Percentiles rank a stretch among this genome's conserved stretches.
These are phyloP conservation scores for Caenorhabditis sinica DNA, from an alignment of 2,888 invertebrate genomes.

Conservation along the genomic window DNA sequence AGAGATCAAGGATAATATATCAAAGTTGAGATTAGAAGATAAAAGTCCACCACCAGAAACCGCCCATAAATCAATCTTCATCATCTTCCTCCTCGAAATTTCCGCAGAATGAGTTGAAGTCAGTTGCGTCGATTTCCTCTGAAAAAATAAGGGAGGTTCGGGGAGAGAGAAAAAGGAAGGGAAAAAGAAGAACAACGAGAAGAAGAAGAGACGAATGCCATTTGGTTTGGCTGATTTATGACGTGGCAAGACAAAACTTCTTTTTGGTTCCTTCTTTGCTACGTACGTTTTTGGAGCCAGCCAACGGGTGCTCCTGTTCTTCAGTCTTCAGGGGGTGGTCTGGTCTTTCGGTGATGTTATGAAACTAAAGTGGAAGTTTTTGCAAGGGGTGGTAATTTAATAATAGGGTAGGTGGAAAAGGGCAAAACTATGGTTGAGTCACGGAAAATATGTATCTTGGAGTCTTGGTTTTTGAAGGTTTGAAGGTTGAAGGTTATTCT, in stretches of 20 bases:
- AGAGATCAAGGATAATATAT: slow-evolving; percentile 11
- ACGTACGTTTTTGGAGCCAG: slow-evolving; percentile 4
- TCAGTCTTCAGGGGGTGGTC: not conserved
- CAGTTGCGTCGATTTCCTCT: slow-evolving; percentile 66
- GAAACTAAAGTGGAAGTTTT: slow-evolving; percentile 9
- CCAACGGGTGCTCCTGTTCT: not conserved
- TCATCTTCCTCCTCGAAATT: slow-evolving; percentile 67
- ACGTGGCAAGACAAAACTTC: slow-evolving; percentile 48
- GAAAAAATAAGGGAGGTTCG: slow-evolving; percentile 35
- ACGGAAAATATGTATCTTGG: not conserved
- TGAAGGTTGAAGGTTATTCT: no score
- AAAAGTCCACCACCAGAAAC: no score
- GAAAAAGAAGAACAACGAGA: not conserved
- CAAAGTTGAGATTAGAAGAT: not conserved
- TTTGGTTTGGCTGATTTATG: slow-evolving; percentile 53
- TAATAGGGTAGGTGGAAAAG: not conserved
- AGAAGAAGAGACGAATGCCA: not conserved
- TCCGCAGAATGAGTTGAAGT: slow-evolving; percentile 64
- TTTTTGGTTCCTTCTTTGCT: not conserved
- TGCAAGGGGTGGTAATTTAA: slow-evolving; percentile 33
- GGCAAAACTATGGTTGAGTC: not conserved
- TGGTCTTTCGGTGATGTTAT: not conserved
- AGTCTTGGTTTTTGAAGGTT: no score
- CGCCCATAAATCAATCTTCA: slow-evolving; percentile 51
- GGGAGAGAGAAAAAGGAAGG: no score